A percentile compares a stretch with the other conserved stretches of the same genome.
Evolutionary conservation across 2,113 vertebrate species (phyloP).

Genomic region (Onychostoma macrolepis): DNA sequence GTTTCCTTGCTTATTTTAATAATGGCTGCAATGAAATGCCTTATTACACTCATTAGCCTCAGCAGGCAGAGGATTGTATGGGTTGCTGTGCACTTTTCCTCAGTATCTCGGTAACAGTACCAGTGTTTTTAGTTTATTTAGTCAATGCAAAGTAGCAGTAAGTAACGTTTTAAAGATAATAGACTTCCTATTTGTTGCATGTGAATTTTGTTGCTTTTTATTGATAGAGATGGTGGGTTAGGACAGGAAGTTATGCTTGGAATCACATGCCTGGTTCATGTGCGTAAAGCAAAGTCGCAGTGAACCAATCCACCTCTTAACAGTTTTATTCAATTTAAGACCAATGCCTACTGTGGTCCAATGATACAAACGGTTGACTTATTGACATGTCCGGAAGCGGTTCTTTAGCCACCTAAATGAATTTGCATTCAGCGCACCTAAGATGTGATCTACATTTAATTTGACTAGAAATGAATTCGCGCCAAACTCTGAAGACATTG

Average conservation of each 20-base stretch:
- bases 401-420: neutral
- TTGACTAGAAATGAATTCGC: constrained; percentile 23
- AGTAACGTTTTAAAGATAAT: neutral
- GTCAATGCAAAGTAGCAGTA: neutral
- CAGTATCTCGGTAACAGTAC: neutral
- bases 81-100: neutral
- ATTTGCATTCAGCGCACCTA: neutral
- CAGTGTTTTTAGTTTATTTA: constrained; percentile 11
- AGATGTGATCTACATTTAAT: constrained; percentile 15
- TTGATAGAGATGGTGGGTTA: neutral
- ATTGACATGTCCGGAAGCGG: constrained; percentile 5
- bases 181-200: neutral
- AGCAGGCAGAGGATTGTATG: neutral
- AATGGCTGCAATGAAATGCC: constrained; percentile 10
- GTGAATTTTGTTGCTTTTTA: neutral
- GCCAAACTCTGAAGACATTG: constrained; percentile 1
- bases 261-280: neutral
- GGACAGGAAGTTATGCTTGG: neutral
- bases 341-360: neutral
- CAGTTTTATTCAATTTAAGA: constrained; percentile 2
- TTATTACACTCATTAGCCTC: constrained; percentile 19
- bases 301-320: neutral
- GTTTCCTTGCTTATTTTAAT: constrained; percentile 17
- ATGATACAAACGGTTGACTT: constrained; percentile 14
- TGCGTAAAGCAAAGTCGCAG: neutral